phyloP scores from a whole-genome alignment of 1,140 invertebrate genomes.

The Drosophila jambulina region DNA sequence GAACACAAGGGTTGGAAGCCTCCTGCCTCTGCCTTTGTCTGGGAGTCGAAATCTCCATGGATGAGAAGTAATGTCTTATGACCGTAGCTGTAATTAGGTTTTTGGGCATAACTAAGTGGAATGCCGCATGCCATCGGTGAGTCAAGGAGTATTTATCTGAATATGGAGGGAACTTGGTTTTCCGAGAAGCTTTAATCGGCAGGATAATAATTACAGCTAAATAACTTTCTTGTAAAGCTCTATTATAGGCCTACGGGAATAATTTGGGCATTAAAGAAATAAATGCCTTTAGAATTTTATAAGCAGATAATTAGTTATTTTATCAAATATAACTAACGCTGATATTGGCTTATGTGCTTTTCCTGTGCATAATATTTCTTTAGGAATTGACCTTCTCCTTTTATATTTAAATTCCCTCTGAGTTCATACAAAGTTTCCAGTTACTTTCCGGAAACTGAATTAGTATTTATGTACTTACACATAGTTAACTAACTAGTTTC shows the following conservation, averaged over 20 bases:
- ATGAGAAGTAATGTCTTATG: slow-evolving; percentile 54
- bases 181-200: background rate
- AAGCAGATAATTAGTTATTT: background rate
- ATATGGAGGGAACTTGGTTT: background rate
- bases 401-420: background rate
- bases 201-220: background rate
- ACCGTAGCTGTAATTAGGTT: slow-evolving; percentile 47
- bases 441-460: slow-evolving; percentile 7
- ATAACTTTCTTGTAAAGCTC: background rate
- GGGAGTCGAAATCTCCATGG: slow-evolving; percentile 1
- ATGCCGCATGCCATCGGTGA: slow-evolving; percentile 15
- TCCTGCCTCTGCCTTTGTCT: background rate
- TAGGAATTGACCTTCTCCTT: background rate
- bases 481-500: slow-evolving; percentile 30
- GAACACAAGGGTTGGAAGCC: slow-evolving; percentile 16
- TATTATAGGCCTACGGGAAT: background rate
- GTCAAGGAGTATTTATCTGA: slow-evolving; percentile 16
- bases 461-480: slow-evolving; percentile 18
- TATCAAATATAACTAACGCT: background rate
- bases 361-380: background rate
- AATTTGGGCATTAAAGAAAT: background rate
- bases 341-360: too few species aligned
- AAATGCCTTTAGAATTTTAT: background rate
- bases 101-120: slow-evolving; percentile 49
- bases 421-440: background rate